Percentiles rank a stretch among this genome's conserved stretches.
phyloP scores from a whole-genome alignment of 2,888 invertebrate species.

The Scaptomyza caliginosa region DNA sequence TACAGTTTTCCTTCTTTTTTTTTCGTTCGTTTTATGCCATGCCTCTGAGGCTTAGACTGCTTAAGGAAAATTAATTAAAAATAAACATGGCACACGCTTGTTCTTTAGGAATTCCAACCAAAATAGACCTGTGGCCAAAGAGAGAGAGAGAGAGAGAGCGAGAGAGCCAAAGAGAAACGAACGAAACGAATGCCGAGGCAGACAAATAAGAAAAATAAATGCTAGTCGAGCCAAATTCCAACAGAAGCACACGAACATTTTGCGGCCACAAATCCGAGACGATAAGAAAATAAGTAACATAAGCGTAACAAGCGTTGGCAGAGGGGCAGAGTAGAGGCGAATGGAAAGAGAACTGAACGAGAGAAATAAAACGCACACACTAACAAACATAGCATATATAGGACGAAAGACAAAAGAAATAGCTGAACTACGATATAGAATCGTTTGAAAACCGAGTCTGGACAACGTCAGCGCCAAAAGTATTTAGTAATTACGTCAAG shows the following conservation, averaged over 20 bases:
- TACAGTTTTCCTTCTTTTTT: too few relatives aligned
- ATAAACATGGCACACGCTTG: conserved; percentile 78
- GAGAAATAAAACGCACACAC: conserved; percentile 13
- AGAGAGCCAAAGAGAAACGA: conserved; percentile 11
- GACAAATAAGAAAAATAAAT: conserved; percentile 66
- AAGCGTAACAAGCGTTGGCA: conserved; percentile 12
- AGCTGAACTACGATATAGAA: conserved; percentile 28
- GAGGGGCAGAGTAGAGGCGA: not conserved
- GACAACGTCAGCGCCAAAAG: conserved; percentile 61
- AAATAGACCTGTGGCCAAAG: conserved; percentile 69
- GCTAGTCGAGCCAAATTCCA: conserved; percentile 69
- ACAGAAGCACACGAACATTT: conserved; percentile 71
- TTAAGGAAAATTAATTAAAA: conserved; percentile 80
- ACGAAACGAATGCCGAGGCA: conserved; percentile 49
- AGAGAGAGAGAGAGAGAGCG: not conserved
- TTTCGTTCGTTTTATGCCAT: conserved; percentile 16
- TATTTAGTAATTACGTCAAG: conserved; percentile 78
- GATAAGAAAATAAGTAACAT: conserved; percentile 77
- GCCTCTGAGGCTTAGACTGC: conserved; percentile 69
- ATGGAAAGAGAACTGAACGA: not conserved
- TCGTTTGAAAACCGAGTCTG: conserved; percentile 31
- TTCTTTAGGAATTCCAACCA: conserved; percentile 72
- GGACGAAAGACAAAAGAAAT: conserved; percentile 47
- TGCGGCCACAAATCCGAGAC: conserved; percentile 77
- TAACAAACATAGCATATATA: not conserved